Conservation (phyloP, 2,113 vertebrate species). For the Chaenogobius annularis region DNA sequence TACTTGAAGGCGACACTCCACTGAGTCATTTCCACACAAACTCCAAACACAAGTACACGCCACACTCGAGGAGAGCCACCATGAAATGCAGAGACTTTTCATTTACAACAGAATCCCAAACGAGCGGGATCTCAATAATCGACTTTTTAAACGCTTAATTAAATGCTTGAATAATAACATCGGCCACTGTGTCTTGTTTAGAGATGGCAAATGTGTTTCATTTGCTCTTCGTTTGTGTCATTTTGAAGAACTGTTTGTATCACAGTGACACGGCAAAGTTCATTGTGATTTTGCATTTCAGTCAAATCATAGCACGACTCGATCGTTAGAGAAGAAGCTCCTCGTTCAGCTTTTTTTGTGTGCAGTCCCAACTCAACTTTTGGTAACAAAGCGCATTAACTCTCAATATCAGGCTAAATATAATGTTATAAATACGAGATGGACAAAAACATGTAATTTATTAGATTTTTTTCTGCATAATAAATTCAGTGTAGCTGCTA, state of each 20-base stretch:
- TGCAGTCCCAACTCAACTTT: not conserved
- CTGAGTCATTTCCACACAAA: conserved; percentile 53
- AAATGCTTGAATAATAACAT: conserved; percentile 3
- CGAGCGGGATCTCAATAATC: not conserved
- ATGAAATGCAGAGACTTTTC: conserved; percentile 31
- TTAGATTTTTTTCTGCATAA: no score
- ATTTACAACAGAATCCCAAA: conserved; percentile 18
- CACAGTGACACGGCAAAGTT: not conserved
- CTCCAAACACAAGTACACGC: conserved; percentile 18
- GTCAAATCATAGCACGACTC: not conserved
- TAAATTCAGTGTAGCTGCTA: no score
- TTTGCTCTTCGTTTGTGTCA: not conserved
- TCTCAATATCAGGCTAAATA: no score
- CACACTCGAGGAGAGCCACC: conserved; percentile 34
- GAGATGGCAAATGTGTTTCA: not conserved
- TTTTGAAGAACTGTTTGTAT: not conserved
- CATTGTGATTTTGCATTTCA: not conserved
- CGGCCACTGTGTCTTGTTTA: not conserved
- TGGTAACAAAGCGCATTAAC: no score
- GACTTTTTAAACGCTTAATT: not conserved
- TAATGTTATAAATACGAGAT: no score
- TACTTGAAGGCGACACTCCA: conserved; percentile 44
- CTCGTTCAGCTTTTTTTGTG: not conserved
- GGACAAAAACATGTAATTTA: no score
- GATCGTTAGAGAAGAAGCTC: not conserved